Base-by-base conservation (phyloP, 2,888 invertebrate genomes). In the Dromius quadrimaculatus region DNA sequence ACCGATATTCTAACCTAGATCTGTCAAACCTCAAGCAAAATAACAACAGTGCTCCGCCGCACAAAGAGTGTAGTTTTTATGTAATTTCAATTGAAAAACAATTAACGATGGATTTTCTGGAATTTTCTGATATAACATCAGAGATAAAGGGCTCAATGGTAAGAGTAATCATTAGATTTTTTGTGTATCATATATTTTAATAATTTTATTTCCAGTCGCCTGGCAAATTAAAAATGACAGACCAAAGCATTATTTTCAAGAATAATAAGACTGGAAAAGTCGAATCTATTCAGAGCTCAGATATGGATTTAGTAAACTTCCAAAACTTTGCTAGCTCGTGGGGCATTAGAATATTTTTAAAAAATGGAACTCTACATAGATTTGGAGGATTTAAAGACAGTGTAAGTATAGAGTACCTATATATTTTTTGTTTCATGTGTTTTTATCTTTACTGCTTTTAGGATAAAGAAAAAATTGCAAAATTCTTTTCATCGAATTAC, bases 201-300 rank as follows among this genome's bases (percentile, higher is more conserved):
- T n/a, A 45, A 9, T 23, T 19, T 23, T 63, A 9, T 2, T 20
- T 84, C 50, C 78, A 98, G 98, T 92, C 93, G 57, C 90, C 93
- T 4, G 98, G 98, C 0, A 89, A 94, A 72, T 83, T 99, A 32
- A 97, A 97, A 83, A 88, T 99, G 82, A 94, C 95, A 0, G 95
- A 96, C 74, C 92, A 93, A 78, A 90, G 89, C 76, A 91, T 98
- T 32, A 87, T 93, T 54, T 99, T 97, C 81, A 98, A 98, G 82
- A 98, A 97, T 82, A 92, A 88, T 74, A 97, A 95, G 84, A 98
- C 98, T 0, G 98, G 98, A 1, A 97, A 97, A 83, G 94, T 97
- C 0, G 97, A 97, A 79, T 94, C 95, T 79, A 90, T 98, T 74
- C 85, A 88, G 32, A 87, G 91, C 0, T 84, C 87, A 54, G 98